Conservation (phyloP, 53 echinoderm and acorn worm species). For the Astropecten irregularis region DNA sequence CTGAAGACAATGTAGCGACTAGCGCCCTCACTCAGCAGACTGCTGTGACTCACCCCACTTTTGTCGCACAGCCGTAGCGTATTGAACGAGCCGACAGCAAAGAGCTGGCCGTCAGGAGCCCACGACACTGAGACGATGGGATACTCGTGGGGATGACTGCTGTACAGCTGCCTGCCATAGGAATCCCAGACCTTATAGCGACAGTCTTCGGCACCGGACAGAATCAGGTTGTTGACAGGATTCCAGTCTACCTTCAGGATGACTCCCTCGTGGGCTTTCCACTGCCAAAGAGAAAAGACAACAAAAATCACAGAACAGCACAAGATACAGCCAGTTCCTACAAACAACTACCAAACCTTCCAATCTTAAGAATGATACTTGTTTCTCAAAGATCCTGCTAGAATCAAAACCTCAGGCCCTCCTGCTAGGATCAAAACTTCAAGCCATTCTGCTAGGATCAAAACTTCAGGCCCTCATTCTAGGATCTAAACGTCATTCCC, state of each 20-base stretch:
- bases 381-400: too few species aligned
- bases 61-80: constrained; percentile 94
- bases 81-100: constrained; percentile 97
- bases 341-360: too few species aligned
- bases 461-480: too few species aligned
- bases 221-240: constrained; percentile 92
- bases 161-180: constrained; percentile 92
- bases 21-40: too few species aligned
- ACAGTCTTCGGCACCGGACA: constrained; percentile 97
- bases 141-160: constrained; percentile 87
- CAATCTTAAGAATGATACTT: too few species aligned
- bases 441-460: too few species aligned
- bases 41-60: constrained; percentile 88
- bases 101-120: constrained; percentile 98
- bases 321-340: not conserved
- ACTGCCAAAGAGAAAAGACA: constrained; percentile 56
- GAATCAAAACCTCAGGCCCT: too few species aligned
- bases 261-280: constrained; percentile 99
- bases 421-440: too few species aligned
- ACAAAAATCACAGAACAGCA: not conserved
- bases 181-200: constrained; percentile 96
- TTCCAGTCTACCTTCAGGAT: constrained; percentile 99
- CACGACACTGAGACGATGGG: constrained; percentile 95
- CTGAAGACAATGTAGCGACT: too few species aligned
- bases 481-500: too few species aligned